Percentiles rank a stretch among this genome's conserved stretches.
Conservation (phyloP, 2,113 vertebrate species). For the Isurus oxyrinchus region DNA sequence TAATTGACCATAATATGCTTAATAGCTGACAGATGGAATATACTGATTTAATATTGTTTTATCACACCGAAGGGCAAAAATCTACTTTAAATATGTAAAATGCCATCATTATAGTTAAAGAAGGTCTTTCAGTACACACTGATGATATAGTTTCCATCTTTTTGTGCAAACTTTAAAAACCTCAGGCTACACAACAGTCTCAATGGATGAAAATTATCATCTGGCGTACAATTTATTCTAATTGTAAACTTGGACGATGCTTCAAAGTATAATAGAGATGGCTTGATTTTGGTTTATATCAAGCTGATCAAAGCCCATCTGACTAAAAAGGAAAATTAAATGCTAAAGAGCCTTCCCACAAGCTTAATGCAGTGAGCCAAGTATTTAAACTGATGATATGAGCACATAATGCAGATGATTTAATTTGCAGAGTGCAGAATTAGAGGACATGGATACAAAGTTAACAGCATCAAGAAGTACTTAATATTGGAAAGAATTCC, state of each 20-base stretch:
- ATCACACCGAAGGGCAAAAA: background rate
- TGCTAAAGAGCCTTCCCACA: background rate
- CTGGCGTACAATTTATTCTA: slow-evolving; percentile 9
- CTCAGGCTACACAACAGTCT: background rate
- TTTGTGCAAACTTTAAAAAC: slow-evolving; percentile 10
- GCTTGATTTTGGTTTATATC: background rate
- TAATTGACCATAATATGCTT: background rate
- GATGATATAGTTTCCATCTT: background rate
- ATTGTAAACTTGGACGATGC: slow-evolving; percentile 13
- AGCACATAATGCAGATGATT: background rate
- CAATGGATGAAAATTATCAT: background rate
- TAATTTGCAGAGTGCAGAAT: slow-evolving; percentile 2
- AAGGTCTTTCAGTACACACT: background rate
- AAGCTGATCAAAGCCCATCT: slow-evolving; percentile 33
- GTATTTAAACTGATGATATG: background rate
- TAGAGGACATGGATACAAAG: background rate
- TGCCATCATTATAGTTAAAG: background rate
- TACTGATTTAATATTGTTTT: slow-evolving; percentile 7
- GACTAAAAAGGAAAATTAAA: background rate
- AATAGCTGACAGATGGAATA: background rate
- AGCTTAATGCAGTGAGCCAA: background rate
- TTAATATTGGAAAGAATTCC: background rate
- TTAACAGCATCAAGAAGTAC: background rate
- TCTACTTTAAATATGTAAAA: background rate
- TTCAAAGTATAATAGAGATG: slow-evolving; percentile 18